These are phyloP conservation scores for Glyptemys insculpta DNA, from an alignment of 2,797 vertebrate genomes.

Conservation along the genomic window DNA sequence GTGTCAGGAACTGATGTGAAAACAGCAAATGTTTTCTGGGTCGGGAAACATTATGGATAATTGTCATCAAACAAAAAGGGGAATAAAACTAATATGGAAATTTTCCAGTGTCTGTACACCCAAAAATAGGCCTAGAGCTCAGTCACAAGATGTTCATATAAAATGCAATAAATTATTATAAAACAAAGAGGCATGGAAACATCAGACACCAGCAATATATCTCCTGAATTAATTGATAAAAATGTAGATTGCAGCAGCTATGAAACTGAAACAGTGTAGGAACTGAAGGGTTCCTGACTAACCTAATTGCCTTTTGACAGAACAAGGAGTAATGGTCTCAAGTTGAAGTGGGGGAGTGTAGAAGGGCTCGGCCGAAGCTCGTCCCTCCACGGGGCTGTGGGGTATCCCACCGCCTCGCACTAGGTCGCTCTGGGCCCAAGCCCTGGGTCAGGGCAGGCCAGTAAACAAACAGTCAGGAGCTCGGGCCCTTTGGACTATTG, in stretches of 20 bases:
- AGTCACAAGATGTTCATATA: constrained; percentile 33
- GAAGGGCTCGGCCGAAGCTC: no score
- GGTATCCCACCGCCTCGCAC: no score
- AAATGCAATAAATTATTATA: constrained; percentile 29
- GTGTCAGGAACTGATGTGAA: neutral
- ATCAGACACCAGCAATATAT: neutral
- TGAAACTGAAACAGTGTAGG: neutral
- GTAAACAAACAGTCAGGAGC: no score
- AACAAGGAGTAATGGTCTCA: no score
- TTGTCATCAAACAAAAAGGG: neutral
- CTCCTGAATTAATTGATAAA: constrained; percentile 45
- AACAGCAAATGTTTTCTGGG: neutral
- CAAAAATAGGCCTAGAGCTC: constrained; percentile 31
- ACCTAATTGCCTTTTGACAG: no score
- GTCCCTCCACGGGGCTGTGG: no score
- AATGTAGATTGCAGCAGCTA: neutral
- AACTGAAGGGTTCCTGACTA: neutral
- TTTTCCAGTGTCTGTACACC: neutral
- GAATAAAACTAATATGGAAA: neutral
- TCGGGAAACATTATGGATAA: accelerated
- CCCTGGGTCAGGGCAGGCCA: no score
- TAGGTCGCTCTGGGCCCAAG: no score
- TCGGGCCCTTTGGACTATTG: no score
- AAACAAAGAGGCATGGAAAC: neutral
- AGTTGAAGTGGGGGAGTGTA: no score